A percentile compares a stretch with the other conserved stretches of the same genome.
Conservation (phyloP, 2,797 vertebrate genomes). For the Bradypodion pumilum region DNA sequence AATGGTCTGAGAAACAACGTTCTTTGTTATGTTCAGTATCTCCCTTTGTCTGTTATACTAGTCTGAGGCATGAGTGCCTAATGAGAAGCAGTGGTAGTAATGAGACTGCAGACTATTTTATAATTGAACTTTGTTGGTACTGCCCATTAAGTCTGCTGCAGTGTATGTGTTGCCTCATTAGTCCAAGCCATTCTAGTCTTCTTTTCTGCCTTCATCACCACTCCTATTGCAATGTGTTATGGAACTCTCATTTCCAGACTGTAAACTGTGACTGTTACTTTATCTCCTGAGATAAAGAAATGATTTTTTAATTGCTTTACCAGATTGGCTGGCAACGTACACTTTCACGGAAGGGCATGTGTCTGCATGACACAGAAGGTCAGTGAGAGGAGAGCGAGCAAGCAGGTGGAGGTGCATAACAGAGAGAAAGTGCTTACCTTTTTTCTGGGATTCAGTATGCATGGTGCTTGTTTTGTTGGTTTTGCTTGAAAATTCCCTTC, state of each 20-base stretch:
- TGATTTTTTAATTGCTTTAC: conserved; percentile 54
- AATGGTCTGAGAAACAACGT: conserved; percentile 51
- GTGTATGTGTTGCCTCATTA: conserved; percentile 70
- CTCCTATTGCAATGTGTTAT: conserved; percentile 4
- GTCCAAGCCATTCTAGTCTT: conserved; percentile 50
- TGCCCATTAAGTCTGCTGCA: conserved; percentile 59
- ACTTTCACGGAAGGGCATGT: neutral
- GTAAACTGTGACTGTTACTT: conserved; percentile 46
- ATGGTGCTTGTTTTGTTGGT: neutral
- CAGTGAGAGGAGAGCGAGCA: too few species aligned
- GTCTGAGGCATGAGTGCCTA: conserved; percentile 47
- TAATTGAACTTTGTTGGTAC: conserved; percentile 69
- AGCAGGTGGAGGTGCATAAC: too few species aligned
- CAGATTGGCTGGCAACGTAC: conserved; percentile 23
- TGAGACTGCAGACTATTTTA: conserved; percentile 59
- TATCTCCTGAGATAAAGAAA: conserved; percentile 47
- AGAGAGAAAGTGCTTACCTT: neutral
- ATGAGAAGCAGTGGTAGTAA: conserved; percentile 67
- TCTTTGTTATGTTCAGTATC: conserved; percentile 47
- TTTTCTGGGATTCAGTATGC: neutral
- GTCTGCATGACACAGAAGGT: too few species aligned
- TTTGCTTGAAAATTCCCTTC: neutral
- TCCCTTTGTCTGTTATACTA: conserved; percentile 48
- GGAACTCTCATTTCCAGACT: conserved; percentile 1
- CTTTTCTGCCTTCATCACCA: conserved; percentile 50